Conservation (phyloP, 2,888 invertebrate species). For the Stratiomys singularior region DNA sequence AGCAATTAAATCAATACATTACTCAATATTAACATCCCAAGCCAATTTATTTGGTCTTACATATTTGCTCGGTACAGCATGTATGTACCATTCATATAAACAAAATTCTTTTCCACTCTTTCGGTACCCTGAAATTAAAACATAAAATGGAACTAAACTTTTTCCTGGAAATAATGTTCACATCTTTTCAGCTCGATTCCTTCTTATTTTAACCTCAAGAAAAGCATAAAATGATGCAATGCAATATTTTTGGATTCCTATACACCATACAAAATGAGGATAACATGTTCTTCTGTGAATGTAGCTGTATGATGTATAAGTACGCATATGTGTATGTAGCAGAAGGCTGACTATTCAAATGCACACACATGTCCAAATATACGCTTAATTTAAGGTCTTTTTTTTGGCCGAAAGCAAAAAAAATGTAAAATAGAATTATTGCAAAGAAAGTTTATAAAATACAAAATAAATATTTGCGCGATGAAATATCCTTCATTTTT, state of each 20-base stretch:
- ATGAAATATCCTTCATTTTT: background rate
- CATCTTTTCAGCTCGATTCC: background rate
- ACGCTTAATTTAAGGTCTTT: background rate
- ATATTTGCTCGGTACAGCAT: background rate
- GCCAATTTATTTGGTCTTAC: background rate
- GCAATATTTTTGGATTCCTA: constrained; percentile 33
- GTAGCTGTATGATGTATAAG: too few species aligned
- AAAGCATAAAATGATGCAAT: constrained; percentile 36
- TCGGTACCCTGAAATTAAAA: too few species aligned
- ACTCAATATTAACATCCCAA: background rate
- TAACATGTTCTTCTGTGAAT: too few species aligned
- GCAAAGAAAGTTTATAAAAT: constrained; percentile 5
- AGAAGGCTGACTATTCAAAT: background rate
- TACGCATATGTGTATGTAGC: background rate
- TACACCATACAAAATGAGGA: background rate
- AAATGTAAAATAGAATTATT: background rate
- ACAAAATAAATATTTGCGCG: constrained; percentile 20
- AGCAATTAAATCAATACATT: constrained; percentile 1
- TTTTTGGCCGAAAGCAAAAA: background rate
- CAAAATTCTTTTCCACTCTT: too few species aligned
- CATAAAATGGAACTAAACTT: background rate
- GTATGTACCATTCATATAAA: too few species aligned
- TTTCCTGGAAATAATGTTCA: constrained; percentile 19
- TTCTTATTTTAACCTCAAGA: background rate
- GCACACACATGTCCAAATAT: background rate